Base-by-base conservation (phyloP, 2,113 vertebrate genomes). In the Seriola rivoliana region DNA sequence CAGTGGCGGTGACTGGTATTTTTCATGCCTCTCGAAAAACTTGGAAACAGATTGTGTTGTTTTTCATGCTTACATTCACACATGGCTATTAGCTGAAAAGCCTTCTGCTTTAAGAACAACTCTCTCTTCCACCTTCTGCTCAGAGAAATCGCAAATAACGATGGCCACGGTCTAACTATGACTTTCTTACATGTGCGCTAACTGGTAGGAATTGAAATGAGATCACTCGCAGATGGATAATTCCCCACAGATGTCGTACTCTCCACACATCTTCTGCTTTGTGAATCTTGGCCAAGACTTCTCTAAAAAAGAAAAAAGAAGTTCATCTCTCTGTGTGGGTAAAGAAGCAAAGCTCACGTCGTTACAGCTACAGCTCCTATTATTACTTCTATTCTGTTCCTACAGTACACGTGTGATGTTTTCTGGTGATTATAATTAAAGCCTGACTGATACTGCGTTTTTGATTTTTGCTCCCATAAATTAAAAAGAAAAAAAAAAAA, bases 41-140 rank as follows among this genome's bases (percentile, higher is more conserved):
- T 81, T 85, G 75, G 78, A 91, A 91, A 85, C 90, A 92, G 92
- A 91, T 90, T 93, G 92, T 85, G 84, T 76, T 89, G 91, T 91
- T 92, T 90, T 89, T 89, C 86, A 88, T 86, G 90, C 88, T 89
- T 86, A 72, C 67, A 77, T 82, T 90, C 88, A 90, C 91, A 92
- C 89, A 85, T 80, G 81, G 82, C 67, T 85, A 88, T 92, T 92
- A 90, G 86, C 59, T 16, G 80, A 81, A 82, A 80, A 75, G 83
- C 91, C 85, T 82, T 88, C 88, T 92, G 91, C 78, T 89, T 88
- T 78, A 85, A 77, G 83, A 86, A 80, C 48, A 63, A 73, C 82
- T 84, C 81, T 75, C 71, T 76, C 81, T 71, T 85, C 88, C 62
- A 80, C 90, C 89, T 88, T 91, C 92, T 92, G 91, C 90, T 90